Evolutionary conservation across 92 coral and sea anemone species (phyloP), one percentile per base, ranked within the genome.

Genomic region (Siderastrea radians): DNA sequence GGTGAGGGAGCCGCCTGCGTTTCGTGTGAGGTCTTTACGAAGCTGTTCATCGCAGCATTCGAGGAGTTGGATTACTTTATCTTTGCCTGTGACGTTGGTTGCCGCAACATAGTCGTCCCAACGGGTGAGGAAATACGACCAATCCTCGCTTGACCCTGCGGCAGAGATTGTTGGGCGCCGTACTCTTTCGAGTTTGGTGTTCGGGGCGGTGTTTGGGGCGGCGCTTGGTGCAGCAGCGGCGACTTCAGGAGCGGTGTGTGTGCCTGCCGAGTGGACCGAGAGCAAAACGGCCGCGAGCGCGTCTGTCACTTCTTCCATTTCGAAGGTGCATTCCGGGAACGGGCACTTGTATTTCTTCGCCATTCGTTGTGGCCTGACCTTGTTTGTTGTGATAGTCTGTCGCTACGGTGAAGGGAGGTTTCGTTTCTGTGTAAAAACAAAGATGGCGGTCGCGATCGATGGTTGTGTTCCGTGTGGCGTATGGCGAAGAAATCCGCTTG

Each of bases 41-140:
- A 94, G 91, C 47, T 90, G 87, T 68, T 93, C 92, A 47, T 93
- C 73, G 62, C 96, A 93, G 55, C 94, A 90, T 80, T 84, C 89
- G 17, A 93, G 89, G 13, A 93, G 92, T 58, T 93, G 94, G 0
- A 90, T 47, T 17, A 93, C 94, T 16, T 87, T 76, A 49, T 82
- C 92, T 61, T 83, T 93, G 49, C 92, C 92, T 2, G 64, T 79
- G 6, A 88, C 43, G 55, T 94, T 78, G 44, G 96, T 94, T 6
- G 88, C 92, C 1, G 84, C 91, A 0, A 75, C 92, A 38, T 87
- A 90, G 61, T 88, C 91, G 26, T 80, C 75, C 94, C 94, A 88
- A 11, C 85, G 85, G 6, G 96, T 91, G 4, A 80, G 76, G 47
- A 93, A 93, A 26, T 93, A 90, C 13, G 92, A 77, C 96, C 92